These are phyloP conservation scores for Carlito syrichta DNA, from an alignment of 2,113 vertebrate species.

Conservation along the genomic window DNA sequence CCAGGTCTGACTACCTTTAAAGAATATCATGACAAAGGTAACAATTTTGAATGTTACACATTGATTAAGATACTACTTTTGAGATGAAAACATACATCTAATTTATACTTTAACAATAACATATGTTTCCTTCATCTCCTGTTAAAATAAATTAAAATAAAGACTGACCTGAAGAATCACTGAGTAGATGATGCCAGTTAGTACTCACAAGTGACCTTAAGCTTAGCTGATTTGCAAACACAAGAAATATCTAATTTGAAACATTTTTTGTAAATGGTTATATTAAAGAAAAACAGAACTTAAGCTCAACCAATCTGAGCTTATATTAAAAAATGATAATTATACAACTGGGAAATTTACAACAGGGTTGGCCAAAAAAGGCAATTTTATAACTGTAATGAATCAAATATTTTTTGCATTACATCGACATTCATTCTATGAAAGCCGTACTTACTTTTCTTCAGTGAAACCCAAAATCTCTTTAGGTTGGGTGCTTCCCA, in stretches of 20 bases:
- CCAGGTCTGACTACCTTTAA: background rate
- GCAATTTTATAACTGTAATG: background rate
- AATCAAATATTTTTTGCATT: background rate
- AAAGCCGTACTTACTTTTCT: accelerated
- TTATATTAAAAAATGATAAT: too few species aligned
- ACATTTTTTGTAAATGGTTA: too few species aligned
- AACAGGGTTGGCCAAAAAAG: background rate
- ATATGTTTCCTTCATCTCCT: background rate
- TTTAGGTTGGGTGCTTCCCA: background rate
- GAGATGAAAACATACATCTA: accelerated
- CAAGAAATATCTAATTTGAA: too few species aligned
- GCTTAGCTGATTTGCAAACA: background rate
- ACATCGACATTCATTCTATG: background rate
- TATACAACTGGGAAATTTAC: background rate
- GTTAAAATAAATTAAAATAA: background rate
- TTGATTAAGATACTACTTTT: background rate
- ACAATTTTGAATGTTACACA: background rate
- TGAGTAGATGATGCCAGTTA: background rate
- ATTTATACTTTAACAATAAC: background rate
- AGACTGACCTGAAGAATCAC: background rate
- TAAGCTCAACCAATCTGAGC: too few species aligned
- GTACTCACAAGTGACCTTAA: background rate
- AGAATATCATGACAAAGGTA: background rate
- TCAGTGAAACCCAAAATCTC: background rate
- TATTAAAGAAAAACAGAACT: too few species aligned